Conservation (phyloP, 2,888 invertebrate species). For the Melinaea marsaeus region DNA sequence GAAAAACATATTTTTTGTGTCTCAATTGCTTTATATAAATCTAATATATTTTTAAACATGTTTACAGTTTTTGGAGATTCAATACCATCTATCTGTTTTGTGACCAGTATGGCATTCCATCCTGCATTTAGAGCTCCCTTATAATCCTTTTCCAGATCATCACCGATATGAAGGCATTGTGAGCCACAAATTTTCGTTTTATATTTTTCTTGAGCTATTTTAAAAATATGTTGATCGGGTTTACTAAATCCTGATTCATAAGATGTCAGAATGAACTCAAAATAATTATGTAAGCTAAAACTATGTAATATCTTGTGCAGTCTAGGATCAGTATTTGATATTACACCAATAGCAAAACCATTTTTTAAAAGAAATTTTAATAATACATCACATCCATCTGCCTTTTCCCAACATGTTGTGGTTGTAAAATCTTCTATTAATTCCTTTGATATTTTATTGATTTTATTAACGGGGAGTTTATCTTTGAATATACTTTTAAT, state of each 20-base stretch:
- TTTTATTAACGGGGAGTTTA: slow-evolving; percentile 52
- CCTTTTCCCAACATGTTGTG: slow-evolving; percentile 83
- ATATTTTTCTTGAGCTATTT: slow-evolving; percentile 75
- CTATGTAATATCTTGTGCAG: slow-evolving; percentile 82
- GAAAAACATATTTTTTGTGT: slow-evolving; percentile 8
- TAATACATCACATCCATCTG: slow-evolving; percentile 81
- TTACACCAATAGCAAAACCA: slow-evolving; percentile 81
- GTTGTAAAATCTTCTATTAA: slow-evolving; percentile 85
- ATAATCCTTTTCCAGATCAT: slow-evolving; percentile 86
- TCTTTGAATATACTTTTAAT: slow-evolving; percentile 81
- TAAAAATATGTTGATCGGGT: slow-evolving; percentile 85
- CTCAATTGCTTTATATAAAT: slow-evolving; percentile 39
- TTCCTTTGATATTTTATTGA: slow-evolving; percentile 70
- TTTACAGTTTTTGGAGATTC: slow-evolving; percentile 41
- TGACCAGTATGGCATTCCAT: slow-evolving; percentile 81
- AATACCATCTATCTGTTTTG: slow-evolving; percentile 30
- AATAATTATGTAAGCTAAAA: slow-evolving; percentile 82
- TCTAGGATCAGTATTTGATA: slow-evolving; percentile 94
- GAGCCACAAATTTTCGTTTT: slow-evolving; percentile 65
- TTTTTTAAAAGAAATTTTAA: slow-evolving; percentile 76
- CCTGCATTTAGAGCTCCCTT: slow-evolving; percentile 84
- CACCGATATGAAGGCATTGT: slow-evolving; percentile 90
- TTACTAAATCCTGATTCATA: slow-evolving; percentile 86
- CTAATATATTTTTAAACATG: slow-evolving; percentile 51
- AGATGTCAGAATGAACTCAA: slow-evolving; percentile 89